Evolutionary conservation across 1,140 invertebrate genomes (phyloP), one percentile per base, ranked within the genome.

Genomic region (Drosophila malerkotliana): DNA sequence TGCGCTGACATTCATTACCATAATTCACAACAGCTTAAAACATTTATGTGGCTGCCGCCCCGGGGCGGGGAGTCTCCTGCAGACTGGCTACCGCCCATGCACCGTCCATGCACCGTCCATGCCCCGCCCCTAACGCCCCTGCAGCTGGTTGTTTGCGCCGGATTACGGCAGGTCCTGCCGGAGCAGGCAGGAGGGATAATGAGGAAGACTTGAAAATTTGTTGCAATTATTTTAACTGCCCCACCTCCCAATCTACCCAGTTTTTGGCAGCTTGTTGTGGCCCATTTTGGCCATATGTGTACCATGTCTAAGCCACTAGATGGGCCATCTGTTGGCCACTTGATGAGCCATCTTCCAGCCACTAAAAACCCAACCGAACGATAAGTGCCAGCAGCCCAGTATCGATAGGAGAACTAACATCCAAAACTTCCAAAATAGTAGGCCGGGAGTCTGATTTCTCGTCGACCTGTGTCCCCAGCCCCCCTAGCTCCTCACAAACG

Each of bases 11-110:
- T 88, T 88, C 79, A 88, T 88, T 88, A 88, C 84, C 83, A 88
- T 88, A 88, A 88, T 77, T 84, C 79, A 88, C 83, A 88, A 88
- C 84, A 88, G 83, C 83, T 87, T 87, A 82, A 88, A 89, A 89
- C 82, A 87, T 87, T 88, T 87, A 88, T 88, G 83, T 79, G 83
- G 83, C 79, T 78, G 75, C 62, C 84, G 73, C 60, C 54, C 51
- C 48, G 21, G 44, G 28, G 53, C 57, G n/a, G n/a, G n/a, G n/a
- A n/a, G n/a, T 32, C 67, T 53, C 32, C 14, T 8, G 41, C 49
- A 63, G 49, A 48, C 75, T 58, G 32, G 12, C 62, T 51, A 28
- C 66, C 1, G 54, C 28, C 56, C 41, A 6, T 3, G 26, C 26
- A 3, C 8, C 1, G 18, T 2, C 21, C 18, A 18, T 18, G 24